These are phyloP conservation scores for Muschampia staudingeri DNA, from an alignment of 2,888 invertebrate species.

Conservation along the genomic window DNA sequence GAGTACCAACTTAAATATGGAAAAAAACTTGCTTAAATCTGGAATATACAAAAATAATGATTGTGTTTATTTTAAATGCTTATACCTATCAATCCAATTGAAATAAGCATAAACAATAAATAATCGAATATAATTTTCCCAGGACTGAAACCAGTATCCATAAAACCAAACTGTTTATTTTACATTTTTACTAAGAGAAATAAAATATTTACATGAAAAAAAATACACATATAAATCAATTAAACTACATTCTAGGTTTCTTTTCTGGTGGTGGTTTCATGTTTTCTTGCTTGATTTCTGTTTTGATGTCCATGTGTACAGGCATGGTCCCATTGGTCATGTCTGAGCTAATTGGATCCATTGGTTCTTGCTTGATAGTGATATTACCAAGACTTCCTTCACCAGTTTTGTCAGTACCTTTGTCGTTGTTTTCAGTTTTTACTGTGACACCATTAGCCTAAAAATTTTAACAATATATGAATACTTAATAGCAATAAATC, in stretches of 20 bases:
- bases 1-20: conserved; percentile 64
- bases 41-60: neutral
- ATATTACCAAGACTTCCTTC: conserved; percentile 82
- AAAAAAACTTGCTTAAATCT: no score
- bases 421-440: conserved; percentile 86
- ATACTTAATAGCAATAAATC: no score
- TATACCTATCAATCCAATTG: no score
- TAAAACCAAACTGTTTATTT: no score
- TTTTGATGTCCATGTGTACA: conserved; percentile 92
- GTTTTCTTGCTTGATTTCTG: conserved; percentile 93
- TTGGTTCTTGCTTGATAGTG: conserved; percentile 89
- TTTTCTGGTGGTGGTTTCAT: conserved; percentile 98
- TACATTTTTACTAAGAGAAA: no score
- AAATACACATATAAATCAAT: neutral
- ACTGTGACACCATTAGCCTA: conserved; percentile 86
- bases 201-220: no score
- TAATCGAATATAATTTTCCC: no score
- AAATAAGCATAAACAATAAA: no score
- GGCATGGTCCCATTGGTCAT: conserved; percentile 85
- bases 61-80: no score
- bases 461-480: conserved; percentile 58
- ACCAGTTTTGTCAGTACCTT: conserved; percentile 79
- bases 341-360: conserved; percentile 85
- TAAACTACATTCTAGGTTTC: conserved; percentile 92
- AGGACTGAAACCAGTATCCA: no score